phyloP scores from a whole-genome alignment of 2,797 vertebrate species.

The Cynodonichthys magdalenae region DNA sequence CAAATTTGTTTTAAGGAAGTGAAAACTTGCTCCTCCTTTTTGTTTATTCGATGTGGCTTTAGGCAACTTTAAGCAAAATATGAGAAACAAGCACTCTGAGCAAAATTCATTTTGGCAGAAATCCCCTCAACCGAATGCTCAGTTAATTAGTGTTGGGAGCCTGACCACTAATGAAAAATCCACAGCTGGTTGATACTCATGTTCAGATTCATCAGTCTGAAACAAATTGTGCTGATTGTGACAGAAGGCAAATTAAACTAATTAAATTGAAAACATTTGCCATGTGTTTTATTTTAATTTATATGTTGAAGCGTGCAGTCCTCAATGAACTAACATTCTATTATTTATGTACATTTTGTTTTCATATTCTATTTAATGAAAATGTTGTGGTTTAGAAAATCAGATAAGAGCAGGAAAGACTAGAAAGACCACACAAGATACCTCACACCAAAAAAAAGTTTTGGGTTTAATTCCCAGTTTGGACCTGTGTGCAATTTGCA shows the following conservation, averaged over 20 bases:
- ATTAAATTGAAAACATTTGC: constrained; percentile 21
- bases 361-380: background rate
- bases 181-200: constrained; percentile 34
- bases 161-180: constrained; percentile 47
- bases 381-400: background rate
- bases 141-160: constrained; percentile 47
- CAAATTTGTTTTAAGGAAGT: constrained; percentile 19
- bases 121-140: constrained; percentile 43
- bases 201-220: constrained; percentile 38
- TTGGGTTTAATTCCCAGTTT: too few relatives aligned
- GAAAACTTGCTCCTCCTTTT: constrained; percentile 26
- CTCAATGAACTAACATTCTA: background rate
- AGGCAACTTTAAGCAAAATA: constrained; percentile 25
- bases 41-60: constrained; percentile 17
- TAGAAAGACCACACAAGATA: background rate
- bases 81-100: constrained; percentile 41
- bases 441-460: too few relatives aligned
- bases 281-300: constrained; percentile 20
- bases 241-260: constrained; percentile 34
- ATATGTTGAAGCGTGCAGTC: background rate
- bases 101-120: constrained; percentile 58
- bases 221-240: constrained; percentile 35
- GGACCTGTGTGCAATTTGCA: too few relatives aligned
- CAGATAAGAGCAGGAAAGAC: background rate
- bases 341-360: background rate